Evolutionary conservation across 2,113 vertebrate genomes (phyloP).

Genomic region (Chloebia gouldiae): DNA sequence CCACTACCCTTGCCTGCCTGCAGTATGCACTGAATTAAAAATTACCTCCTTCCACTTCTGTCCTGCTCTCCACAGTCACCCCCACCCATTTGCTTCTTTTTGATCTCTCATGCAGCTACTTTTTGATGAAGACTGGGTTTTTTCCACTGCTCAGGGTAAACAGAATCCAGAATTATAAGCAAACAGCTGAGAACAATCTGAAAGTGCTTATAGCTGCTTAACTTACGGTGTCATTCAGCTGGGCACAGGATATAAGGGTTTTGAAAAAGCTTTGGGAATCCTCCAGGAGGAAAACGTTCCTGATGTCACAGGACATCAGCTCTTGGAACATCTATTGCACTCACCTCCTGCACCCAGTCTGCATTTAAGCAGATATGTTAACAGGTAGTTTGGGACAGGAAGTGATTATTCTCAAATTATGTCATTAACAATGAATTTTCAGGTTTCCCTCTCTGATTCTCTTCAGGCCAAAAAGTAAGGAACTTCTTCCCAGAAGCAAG

Average conservation of each 20-base stretch:
- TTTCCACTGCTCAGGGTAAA: background rate
- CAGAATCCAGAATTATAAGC: background rate
- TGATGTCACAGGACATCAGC: background rate
- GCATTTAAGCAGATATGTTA: background rate
- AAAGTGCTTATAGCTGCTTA: background rate
- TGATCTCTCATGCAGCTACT: background rate
- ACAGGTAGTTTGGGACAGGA: background rate
- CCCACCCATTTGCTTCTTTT: background rate
- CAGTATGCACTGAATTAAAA: background rate
- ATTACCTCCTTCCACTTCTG: background rate
- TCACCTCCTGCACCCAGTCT: background rate
- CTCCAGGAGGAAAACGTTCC: background rate
- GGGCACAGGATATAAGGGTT: background rate
- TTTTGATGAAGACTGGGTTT: background rate
- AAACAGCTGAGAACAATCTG: background rate
- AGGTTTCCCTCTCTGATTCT: background rate
- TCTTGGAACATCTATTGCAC: rapidly evolving
- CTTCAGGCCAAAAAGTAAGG: background rate
- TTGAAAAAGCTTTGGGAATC: background rate
- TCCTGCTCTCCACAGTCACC: background rate
- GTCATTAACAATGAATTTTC: background rate
- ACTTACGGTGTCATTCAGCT: rapidly evolving
- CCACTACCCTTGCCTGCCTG: background rate
- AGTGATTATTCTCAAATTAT: background rate
- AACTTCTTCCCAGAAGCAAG: background rate